Conservation (phyloP, 53 echinoderm and acorn worm species). For the Henricia sp. region DNA sequence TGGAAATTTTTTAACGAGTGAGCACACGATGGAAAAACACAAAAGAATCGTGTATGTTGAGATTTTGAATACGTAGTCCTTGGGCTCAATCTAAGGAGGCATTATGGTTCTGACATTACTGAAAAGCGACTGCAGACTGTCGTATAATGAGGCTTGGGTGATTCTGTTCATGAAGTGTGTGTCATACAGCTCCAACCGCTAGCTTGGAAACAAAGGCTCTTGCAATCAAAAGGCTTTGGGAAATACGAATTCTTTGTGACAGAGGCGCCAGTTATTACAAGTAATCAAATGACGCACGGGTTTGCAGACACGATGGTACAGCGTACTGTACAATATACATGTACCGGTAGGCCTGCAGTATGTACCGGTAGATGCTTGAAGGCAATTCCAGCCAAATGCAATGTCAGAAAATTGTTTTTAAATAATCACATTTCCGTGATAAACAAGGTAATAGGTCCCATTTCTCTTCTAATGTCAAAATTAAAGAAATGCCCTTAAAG, state of each 20-base stretch:
- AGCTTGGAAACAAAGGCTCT: constrained; percentile 38
- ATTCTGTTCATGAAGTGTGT: neutral
- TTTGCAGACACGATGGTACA: neutral
- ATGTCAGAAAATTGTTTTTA: too few species aligned
- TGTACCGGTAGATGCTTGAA: too few species aligned
- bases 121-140: neutral
- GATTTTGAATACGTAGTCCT: constrained; percentile 16
- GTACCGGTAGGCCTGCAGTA: neutral
- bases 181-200: neutral
- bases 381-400: too few species aligned
- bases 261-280: constrained; percentile 8
- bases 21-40: constrained; percentile 44
- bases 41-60: constrained; percentile 16
- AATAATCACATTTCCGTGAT: too few species aligned
- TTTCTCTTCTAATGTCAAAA: too few species aligned
- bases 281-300: constrained; percentile 1
- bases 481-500: too few species aligned
- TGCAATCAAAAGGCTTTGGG: constrained; percentile 28
- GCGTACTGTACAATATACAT: neutral
- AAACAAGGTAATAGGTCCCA: too few species aligned
- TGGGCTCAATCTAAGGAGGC: neutral
- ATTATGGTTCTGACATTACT: neutral
- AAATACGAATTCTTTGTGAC: constrained; percentile 14
- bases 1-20: constrained; percentile 35
- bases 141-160: constrained; percentile 19